Evolutionary conservation across 2,888 invertebrate species (phyloP), one percentile per base, ranked within the genome.

Genomic region (Antitype chi): DNA sequence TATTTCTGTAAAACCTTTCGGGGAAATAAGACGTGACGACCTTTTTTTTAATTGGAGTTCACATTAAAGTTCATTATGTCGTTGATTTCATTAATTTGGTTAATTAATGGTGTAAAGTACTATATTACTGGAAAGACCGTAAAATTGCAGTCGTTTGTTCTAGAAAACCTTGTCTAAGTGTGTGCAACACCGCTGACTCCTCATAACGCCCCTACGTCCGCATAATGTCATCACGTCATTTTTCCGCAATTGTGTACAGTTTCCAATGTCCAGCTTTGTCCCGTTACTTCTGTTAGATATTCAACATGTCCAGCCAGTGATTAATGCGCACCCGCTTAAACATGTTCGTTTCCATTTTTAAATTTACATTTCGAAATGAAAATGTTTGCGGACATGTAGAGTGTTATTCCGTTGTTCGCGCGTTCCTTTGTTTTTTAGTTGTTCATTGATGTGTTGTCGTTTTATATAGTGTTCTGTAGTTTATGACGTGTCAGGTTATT

Each of bases 291-390:
- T 74, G 82, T 87, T 87, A 85, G 80, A 84, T 80, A 79, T 85
- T 72, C 80, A 78, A 85, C 86, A 82, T 82, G 87, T 81, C 74
- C 87, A 76, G 64, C 64, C 67, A 64, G 79, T 87, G 87, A 87
- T 87, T 87, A 87, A 87, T 87, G 87, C 85, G 69, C 74, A 79
- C 71, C 72, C 79, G 78, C 74, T 87, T 87, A 87, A 87, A 80
- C 82, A 85, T 85, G 87, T 84, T 78, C 84, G 78, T 76, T 76
- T 75, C 78, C 85, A 84, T 87, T 87, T 87, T 87, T 86, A 76
- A 81, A 87, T 87, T 87, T 82, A 76, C 77, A 87, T 87, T 87
- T 82, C n/a, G 64, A 81, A 87, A 87, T 87, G 85, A 86, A 82
- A 87, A 86, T 87, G 84, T 85, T 87, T 85, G 84, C 66, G 60